Evolutionary conservation across 2,888 invertebrate genomes (phyloP).

Genomic region (Agrochola lychnidis): DNA sequence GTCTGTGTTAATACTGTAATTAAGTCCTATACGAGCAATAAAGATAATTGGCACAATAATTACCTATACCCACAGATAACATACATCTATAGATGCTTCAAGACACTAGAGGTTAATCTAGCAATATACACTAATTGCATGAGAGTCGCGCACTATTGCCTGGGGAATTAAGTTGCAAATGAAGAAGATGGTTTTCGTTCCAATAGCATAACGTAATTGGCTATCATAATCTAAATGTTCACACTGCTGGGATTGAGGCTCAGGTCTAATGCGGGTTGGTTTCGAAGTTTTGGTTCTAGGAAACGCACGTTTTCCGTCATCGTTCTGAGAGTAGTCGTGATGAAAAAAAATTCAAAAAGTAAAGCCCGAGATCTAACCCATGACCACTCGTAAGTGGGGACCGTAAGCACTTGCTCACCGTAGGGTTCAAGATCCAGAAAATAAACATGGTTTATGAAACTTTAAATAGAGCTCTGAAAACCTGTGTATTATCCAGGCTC

Average conservation of each 20-base stretch:
- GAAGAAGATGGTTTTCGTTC: background rate
- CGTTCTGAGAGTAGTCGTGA: no score
- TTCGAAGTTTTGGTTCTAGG: no score
- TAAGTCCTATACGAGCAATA: conserved; percentile 1
- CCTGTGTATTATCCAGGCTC: background rate
- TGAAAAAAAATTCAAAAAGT: background rate
- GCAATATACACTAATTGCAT: conserved; percentile 26
- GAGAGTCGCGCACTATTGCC: background rate
- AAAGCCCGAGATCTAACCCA: background rate
- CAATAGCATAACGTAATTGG: no score
- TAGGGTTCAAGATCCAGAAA: background rate
- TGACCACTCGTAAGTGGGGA: background rate
- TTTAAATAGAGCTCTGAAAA: background rate
- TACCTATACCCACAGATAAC: background rate
- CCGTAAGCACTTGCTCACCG: background rate
- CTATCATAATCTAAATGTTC: background rate
- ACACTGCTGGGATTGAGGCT: no score
- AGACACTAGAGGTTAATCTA: conserved; percentile 8
- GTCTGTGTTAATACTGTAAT: conserved; percentile 2
- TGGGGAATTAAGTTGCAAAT: background rate
- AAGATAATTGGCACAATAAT: conserved; percentile 22
- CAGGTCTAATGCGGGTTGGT: no score
- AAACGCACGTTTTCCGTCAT: no score
- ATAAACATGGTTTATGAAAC: background rate
- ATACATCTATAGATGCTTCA: background rate